phyloP scores from a whole-genome alignment of 2,113 vertebrate genomes.

The Pterophyllum scalare region DNA sequence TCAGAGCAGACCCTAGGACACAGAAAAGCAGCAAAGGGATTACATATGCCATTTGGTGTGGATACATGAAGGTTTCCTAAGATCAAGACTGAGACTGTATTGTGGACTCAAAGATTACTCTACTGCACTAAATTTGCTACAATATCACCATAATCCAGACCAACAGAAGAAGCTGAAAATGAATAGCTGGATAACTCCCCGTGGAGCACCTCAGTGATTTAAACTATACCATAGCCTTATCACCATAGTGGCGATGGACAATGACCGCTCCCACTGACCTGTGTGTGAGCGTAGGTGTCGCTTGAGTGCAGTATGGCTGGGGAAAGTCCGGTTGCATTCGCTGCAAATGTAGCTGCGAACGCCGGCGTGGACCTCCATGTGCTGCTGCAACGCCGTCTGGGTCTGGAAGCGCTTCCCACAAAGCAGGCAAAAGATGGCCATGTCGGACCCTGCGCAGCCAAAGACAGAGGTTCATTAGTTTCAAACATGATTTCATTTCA shows the following conservation, averaged over 20 bases:
- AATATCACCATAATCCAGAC: background rate
- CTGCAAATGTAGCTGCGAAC: conserved; percentile 99
- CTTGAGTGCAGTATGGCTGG: conserved; percentile 98
- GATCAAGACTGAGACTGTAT: background rate
- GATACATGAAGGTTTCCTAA: background rate
- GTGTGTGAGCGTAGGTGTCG: conserved; percentile 98
- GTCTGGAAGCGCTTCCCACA: conserved; percentile 98
- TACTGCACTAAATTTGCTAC: background rate
- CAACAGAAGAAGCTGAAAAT: background rate
- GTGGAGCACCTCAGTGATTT: background rate
- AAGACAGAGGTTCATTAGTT: background rate
- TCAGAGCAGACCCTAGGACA: conserved; percentile 12
- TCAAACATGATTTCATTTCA: background rate
- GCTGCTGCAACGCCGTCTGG: conserved; percentile 95
- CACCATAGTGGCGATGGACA: background rate
- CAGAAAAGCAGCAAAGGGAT: background rate
- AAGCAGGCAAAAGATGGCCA: conserved; percentile 98
- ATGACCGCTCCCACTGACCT: conserved; percentile 77
- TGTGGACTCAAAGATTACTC: background rate
- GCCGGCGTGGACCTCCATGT: conserved; percentile 98
- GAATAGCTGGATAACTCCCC: background rate
- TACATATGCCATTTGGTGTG: background rate
- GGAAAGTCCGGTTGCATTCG: conserved; percentile 98
- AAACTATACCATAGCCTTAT: background rate
- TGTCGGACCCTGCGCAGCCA: conserved; percentile 88